A percentile compares a stretch with the other conserved stretches of the same genome.
These are phyloP conservation scores for Varroa destructor DNA, from an alignment of 1,140 invertebrate genomes.

Conservation along the genomic window DNA sequence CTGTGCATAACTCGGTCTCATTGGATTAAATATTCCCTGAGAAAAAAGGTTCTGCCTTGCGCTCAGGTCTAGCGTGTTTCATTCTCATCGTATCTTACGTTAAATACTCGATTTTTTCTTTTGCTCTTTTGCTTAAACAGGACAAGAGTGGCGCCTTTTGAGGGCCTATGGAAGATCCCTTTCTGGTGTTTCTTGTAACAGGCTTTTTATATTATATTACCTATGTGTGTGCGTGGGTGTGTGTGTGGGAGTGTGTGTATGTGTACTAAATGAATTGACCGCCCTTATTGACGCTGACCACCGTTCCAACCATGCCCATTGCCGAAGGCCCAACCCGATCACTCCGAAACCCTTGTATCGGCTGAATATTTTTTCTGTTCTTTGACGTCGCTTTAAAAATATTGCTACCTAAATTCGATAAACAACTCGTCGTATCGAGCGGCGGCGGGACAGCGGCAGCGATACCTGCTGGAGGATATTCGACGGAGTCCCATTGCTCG, in stretches of 20 bases:
- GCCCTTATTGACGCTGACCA: constrained; percentile 26
- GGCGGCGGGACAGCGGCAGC: neutral
- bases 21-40: no score
- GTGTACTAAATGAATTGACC: constrained; percentile 11
- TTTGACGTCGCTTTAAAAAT: constrained; percentile 25
- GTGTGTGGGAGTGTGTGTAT: neutral
- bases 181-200: neutral
- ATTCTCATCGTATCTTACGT: no score
- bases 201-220: neutral
- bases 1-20: no score
- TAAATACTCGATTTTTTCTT: no score
- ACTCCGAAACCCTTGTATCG: constrained; percentile 1
- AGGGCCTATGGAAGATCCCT: neutral
- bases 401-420: constrained; percentile 27
- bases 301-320: constrained; percentile 11
- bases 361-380: constrained; percentile 23
- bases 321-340: constrained; percentile 18
- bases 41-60: no score
- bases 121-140: neutral
- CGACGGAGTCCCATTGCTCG: neutral
- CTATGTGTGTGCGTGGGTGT: neutral
- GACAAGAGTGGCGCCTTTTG: neutral
- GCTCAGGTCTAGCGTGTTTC: no score
- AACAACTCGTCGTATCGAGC: constrained; percentile 17
- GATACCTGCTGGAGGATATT: neutral